Base-by-base conservation (phyloP, 37 sponge, comb jelly and placozoan species). In the Lycopodina hypogea region DNA sequence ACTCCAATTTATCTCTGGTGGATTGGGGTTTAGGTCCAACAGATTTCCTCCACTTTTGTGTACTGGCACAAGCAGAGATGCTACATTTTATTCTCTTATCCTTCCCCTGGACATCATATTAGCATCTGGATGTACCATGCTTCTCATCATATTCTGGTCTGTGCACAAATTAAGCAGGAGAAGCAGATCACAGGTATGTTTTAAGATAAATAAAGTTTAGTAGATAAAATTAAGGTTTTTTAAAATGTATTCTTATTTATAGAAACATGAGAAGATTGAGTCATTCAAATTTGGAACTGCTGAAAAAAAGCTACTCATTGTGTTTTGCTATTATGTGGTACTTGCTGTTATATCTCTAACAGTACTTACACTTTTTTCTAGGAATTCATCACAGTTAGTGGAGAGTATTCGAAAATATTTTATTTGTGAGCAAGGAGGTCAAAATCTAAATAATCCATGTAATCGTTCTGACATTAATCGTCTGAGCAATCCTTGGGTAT, bases 11-110 rank as follows among this genome's bases (percentile, higher is more conserved):
- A 8, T 22, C 1, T 34, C n/a, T 1, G 62, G 76, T 2, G 56
- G 52, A 32, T 34, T 61, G 6, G 81, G 81, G 0, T 86, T 79
- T 67, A 55, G 39, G 41, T n/a, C 62, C 9, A 55, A 52, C 32
- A 73, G 81, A 23, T 86, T 79, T 38, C 86, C 80, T 29, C 74
- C 86, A 0, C 36, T 73, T 15, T 35, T 74, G 35, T 86, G 86
- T 67, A 55, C 42, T 42, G 40, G 50, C 21, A 61, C 11, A 23
- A 45, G 40, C 35, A 23, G 7, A 55, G 50, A 74, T 32, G 41
- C 55, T 8, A 1, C 28, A 24, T 86, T 80, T 59, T 86, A 86
- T 50, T 72, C 80, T 21, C 30, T 66, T 14, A 55, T 78, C 2
- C 72, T 86, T 23, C 81, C 81, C 21, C 56, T 74, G 1, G 41